Base-by-base conservation (phyloP, 1,140 invertebrate genomes). In the Drosophila nasuta region DNA sequence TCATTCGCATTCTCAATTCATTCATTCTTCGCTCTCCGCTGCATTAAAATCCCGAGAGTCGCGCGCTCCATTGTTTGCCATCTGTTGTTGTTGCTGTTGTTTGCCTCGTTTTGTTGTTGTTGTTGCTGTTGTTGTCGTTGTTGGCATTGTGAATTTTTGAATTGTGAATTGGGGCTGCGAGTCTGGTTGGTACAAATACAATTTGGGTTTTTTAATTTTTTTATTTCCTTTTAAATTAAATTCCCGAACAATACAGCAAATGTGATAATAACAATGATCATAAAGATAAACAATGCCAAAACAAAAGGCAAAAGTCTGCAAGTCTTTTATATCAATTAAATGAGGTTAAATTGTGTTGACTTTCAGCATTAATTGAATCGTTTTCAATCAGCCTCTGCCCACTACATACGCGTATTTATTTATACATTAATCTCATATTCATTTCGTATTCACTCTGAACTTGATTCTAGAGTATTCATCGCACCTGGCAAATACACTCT, bases 191-290 rank as follows among this genome's bases (percentile, higher is more conserved):
- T 52, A 54, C 68, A 54, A 49, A 49, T 45, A 60, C 62, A 74
- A 74, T 76, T 81, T 72, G 54, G 33, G 62, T 66, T 76, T 81
- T 73, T 46, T 69, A 62, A 25, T 25, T 25, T 25, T 75, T 81
- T 77, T 48, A 71, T 82, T 76, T 56, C 57, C 70, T 87, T 81
- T 87, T 82, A 88, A 88, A 89, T 88, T 89, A 88, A 89, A 88
- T 88, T 80, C 85, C 25, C 25, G 60, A 78, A 88, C 85, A 88
- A 88, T 89, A 52, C 51, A 5, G 41, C 66, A 65, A 87, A 82
- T 87, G 79, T 83, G 77, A 77, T 86, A 86, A 67, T 65, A 67
- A 87, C 82, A 87, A 87, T 56, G 68, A 78, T 57, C 20, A 72
- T 67, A 75, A 88, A 71, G 73, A 81, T 81, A 86, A 86, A 80